Base-by-base conservation (phyloP, 2,113 vertebrate species). In the Odontesthes bonariensis region DNA sequence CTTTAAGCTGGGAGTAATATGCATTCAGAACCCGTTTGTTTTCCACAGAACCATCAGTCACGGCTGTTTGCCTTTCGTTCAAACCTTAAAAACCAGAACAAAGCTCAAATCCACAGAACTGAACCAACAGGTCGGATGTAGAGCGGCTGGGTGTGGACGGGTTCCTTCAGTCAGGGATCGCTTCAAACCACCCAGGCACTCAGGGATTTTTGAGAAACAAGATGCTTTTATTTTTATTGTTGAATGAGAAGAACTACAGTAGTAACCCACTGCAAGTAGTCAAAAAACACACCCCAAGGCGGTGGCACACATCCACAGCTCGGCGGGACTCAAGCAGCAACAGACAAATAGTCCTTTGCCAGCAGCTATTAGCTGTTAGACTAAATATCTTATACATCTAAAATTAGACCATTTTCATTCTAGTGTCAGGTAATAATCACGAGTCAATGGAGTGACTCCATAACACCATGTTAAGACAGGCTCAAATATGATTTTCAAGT, bases 221-320 rank as follows among this genome's bases (percentile, higher is more conserved):
- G 9, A 31, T 57, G 57, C 42, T 77, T 85, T 77, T 44, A 77
- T 79, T 68, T 57, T 71, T 20, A 70, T 68, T 53, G 47, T 38
- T 72, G 16, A 33, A 63, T 69, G 42, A 77, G 12, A 49, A 79
- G 38, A 57, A 77, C 46, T 73, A 77, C 70, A 79, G 23, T 31
- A 62, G 35, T 46, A 27, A 9, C 6, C 31, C 55, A 63, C 27
- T 58, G 61, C 54, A 17, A 49, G 12, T 23, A 40, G 40, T 23
- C 73, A 40, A 76, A 65, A 66, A 33, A 53, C 64, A 52, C 16
- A 47, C 11, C 3, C 35, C 14, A 11, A 40, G 35, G 33, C 47
- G 42, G 12, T 14, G 42, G 52, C 53, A 23, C 38, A 16, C 17
- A 14, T 35, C 22, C 27, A 35, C 53, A 65, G 12, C 14, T 60